phyloP scores from a whole-genome alignment of 2,888 invertebrate genomes.

The Caenorhabditis virilis region DNA sequence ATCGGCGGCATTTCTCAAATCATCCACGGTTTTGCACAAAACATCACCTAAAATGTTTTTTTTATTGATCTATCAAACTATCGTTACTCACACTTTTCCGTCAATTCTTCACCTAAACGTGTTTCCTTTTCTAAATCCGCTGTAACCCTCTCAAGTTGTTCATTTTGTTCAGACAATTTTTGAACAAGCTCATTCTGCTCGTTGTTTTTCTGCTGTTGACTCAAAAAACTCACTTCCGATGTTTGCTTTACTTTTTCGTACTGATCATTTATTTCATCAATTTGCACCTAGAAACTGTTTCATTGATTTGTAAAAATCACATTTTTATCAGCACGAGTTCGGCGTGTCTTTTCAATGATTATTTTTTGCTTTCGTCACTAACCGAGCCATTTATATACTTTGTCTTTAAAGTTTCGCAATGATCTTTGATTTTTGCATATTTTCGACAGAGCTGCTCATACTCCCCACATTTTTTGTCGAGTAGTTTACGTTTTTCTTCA shows the following conservation, averaged over 20 bases:
- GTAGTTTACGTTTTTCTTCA: constrained; percentile 29
- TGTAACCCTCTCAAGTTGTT: constrained; percentile 3
- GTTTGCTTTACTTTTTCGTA: constrained; percentile 8
- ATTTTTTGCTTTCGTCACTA: no score
- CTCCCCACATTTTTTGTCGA: constrained; percentile 37
- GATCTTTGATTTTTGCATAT: constrained; percentile 14
- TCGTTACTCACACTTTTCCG: not conserved
- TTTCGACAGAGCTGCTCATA: constrained; percentile 36
- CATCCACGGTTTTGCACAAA: no score
- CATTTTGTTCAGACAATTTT: constrained; percentile 1
- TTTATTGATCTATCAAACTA: not conserved
- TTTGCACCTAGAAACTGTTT: no score
- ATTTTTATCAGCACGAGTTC: no score
- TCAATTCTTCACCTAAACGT: constrained; percentile 17
- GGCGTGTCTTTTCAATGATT: no score
- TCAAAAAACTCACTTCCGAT: constrained; percentile 20
- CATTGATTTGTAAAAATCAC: no score
- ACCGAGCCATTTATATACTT: not conserved
- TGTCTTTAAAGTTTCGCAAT: no score
- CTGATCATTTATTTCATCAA: no score
- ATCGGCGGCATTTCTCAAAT: constrained; percentile 4
- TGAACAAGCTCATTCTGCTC: constrained; percentile 29
- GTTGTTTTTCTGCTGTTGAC: constrained; percentile 29
- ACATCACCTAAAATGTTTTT: constrained; percentile 9
- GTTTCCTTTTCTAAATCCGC: constrained; percentile 18